These are phyloP conservation scores for Heliconius himera DNA, from an alignment of 1,140 invertebrate genomes.

Conservation along the genomic window DNA sequence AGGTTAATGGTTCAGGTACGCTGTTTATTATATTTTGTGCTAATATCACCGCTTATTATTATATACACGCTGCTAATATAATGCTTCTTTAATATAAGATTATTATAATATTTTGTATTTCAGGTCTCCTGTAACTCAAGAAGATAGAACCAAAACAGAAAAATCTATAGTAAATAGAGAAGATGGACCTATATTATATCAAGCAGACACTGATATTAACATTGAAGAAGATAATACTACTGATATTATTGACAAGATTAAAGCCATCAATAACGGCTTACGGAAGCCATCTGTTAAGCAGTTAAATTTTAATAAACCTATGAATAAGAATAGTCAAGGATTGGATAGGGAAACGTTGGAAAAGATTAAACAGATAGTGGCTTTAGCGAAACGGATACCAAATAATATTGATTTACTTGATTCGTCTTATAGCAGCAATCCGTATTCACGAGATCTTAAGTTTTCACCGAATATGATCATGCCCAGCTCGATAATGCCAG, in stretches of 20 bases:
- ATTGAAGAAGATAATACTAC: slow-evolving; percentile 39
- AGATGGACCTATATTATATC: slow-evolving; percentile 53
- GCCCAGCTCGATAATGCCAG: slow-evolving; percentile 28
- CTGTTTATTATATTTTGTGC: slow-evolving; percentile 46
- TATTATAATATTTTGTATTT: slow-evolving; percentile 38
- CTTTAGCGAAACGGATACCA: slow-evolving; percentile 50
- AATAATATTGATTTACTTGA: background rate
- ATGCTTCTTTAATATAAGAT: slow-evolving; percentile 36
- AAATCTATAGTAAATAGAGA: slow-evolving; percentile 39
- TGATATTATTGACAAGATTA: slow-evolving; percentile 71
- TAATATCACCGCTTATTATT: slow-evolving; percentile 43
- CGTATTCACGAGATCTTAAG: slow-evolving; percentile 43
- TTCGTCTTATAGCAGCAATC: background rate
- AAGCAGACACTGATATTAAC: slow-evolving; percentile 42
- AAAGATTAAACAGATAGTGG: slow-evolving; percentile 66
- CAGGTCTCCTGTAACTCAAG: slow-evolving; percentile 45
- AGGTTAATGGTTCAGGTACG: slow-evolving; percentile 63
- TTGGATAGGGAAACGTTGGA: slow-evolving; percentile 59
- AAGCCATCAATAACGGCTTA: slow-evolving; percentile 62
- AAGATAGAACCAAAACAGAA: slow-evolving; percentile 4
- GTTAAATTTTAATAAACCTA: slow-evolving; percentile 50
- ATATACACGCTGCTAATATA: slow-evolving; percentile 49
- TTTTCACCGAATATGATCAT: slow-evolving; percentile 39
- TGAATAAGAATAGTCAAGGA: slow-evolving; percentile 46
- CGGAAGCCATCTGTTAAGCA: slow-evolving; percentile 54